These are phyloP conservation scores for Sebastes hopkinsi DNA, from an alignment of 2,797 vertebrate species.

Conservation along the genomic window DNA sequence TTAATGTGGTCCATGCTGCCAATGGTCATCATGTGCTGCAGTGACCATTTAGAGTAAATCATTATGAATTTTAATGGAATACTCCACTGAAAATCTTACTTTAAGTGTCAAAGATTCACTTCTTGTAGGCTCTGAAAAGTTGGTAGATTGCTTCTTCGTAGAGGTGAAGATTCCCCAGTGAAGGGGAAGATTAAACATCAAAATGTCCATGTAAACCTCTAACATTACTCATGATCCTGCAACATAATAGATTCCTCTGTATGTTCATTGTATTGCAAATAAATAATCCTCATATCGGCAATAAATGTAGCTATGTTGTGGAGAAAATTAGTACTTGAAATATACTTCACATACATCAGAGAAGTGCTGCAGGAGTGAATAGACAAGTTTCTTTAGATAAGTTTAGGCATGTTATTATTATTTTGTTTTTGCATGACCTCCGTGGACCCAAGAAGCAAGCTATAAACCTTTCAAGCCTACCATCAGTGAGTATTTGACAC, in stretches of 20 bases:
- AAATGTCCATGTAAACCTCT: not conserved
- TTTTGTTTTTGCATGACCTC: not conserved
- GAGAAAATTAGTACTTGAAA: not conserved
- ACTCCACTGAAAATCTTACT: not conserved
- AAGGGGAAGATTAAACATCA: not conserved
- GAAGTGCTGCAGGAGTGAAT: not conserved
- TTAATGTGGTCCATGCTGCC: conserved; percentile 92
- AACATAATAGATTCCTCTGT: not conserved
- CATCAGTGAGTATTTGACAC: not conserved
- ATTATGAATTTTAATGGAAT: not conserved
- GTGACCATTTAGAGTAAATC: not conserved
- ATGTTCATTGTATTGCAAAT: not conserved
- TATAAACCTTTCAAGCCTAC: not conserved
- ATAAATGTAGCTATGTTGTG: not conserved
- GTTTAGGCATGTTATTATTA: not conserved
- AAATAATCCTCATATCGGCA: not conserved
- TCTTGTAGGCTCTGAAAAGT: not conserved
- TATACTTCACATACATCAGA: not conserved
- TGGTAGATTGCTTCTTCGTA: not conserved
- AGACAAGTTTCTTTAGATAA: not conserved
- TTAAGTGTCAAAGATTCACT: not conserved
- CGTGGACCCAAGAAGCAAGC: not conserved
- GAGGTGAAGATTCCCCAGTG: not conserved
- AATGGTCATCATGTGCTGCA: conserved; percentile 91
- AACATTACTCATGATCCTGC: not conserved